Evolutionary conservation across 2,113 vertebrate genomes (phyloP).

Genomic region (Gambusia holbrooki): DNA sequence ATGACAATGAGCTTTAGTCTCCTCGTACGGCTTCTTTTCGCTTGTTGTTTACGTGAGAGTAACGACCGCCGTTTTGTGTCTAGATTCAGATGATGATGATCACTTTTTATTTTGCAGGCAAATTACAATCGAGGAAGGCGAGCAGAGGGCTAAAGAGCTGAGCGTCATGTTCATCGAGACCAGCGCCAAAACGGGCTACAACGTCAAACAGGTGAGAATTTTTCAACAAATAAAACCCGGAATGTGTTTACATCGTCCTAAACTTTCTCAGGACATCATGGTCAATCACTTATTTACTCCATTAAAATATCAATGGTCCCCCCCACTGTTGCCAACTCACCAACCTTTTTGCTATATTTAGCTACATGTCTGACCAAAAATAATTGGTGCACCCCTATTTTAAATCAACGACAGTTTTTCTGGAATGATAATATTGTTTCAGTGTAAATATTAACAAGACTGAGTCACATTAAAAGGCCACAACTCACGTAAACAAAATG

Average conservation of each 20-base stretch:
- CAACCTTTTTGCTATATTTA: too few relatives aligned
- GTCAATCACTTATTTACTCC: not conserved
- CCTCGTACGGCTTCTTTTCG: conserved; percentile 1
- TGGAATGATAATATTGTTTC: not conserved
- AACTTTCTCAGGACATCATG: not conserved
- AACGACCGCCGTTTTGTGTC: not conserved
- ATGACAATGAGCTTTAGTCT: conserved; percentile 30
- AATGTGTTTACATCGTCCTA: not conserved
- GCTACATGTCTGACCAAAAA: too few relatives aligned
- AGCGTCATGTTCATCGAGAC: conserved; percentile 94
- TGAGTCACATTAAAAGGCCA: not conserved
- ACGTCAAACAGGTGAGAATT: conserved; percentile 82
- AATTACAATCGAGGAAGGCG: conserved; percentile 92
- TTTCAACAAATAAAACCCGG: not conserved
- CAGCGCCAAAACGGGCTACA: conserved; percentile 84
- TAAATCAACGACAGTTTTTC: not conserved
- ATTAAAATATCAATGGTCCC: not conserved
- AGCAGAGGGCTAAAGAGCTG: conserved; percentile 91
- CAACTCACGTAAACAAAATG: not conserved
- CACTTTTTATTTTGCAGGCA: conserved; percentile 77
- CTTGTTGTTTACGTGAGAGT: conserved; percentile 11
- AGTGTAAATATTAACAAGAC: not conserved
- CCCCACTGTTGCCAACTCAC: too few relatives aligned
- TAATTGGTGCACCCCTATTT: too few relatives aligned
- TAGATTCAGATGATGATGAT: not conserved